A percentile compares a stretch with the other conserved stretches of the same genome.
Evolutionary conservation across 2,888 invertebrate species (phyloP).

Genomic region (Epirrita christyi): DNA sequence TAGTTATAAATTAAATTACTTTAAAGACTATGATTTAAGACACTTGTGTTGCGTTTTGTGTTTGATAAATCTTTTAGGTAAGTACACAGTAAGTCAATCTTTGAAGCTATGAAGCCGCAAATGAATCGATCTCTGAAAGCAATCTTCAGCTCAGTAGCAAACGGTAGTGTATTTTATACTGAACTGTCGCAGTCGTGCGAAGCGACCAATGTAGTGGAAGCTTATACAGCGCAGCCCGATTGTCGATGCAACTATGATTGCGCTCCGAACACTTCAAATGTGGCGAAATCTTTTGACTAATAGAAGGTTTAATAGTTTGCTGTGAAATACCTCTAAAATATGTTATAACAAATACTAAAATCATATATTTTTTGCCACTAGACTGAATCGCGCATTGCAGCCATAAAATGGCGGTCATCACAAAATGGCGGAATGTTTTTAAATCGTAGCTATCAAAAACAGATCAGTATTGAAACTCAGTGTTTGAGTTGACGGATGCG

Average conservation of each 20-base stretch:
- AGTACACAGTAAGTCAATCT: not conserved
- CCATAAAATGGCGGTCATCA: constrained; percentile 35
- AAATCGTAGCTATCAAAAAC: constrained; percentile 7
- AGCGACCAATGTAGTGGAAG: not conserved
- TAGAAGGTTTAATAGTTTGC: constrained; percentile 13
- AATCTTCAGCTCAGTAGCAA: constrained; percentile 12
- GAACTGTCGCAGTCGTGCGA: constrained; percentile 9
- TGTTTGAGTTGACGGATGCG: constrained; percentile 36
- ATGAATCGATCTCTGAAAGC: constrained; percentile 3
- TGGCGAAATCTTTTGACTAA: constrained; percentile 1
- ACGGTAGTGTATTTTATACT: constrained; percentile 14
- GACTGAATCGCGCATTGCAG: constrained; percentile 17
- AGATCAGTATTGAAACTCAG: constrained; percentile 47
- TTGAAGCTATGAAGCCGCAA: not conserved
- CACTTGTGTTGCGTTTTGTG: no score
- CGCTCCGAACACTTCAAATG: constrained; percentile 5
- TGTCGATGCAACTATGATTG: not conserved
- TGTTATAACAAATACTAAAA: constrained; percentile 21
- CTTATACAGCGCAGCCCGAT: not conserved
- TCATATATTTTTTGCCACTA: constrained; percentile 8
- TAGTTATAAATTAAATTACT: no score
- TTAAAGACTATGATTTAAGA: no score
- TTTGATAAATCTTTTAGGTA: no score
- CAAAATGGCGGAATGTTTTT: constrained; percentile 34
- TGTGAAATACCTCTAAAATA: constrained; percentile 14